phyloP scores from a whole-genome alignment of 1,140 invertebrate genomes.

The Drosophila equinoxialis region DNA sequence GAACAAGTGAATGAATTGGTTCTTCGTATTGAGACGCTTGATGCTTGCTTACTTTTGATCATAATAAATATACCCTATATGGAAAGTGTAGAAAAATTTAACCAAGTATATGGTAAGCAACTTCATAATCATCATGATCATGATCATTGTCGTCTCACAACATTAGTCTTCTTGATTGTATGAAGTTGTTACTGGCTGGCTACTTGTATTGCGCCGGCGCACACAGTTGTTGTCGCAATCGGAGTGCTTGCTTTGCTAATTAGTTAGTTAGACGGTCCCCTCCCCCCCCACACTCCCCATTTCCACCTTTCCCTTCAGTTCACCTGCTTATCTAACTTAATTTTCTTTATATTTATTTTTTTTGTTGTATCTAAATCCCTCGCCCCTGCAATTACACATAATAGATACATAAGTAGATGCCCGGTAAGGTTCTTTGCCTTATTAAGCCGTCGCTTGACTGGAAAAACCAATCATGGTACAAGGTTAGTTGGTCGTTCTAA shows the following conservation, averaged over 20 bases:
- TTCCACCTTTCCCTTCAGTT: background rate
- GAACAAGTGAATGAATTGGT: no score
- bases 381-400: conserved; percentile 45
- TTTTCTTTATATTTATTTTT: conserved; percentile 16
- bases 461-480: conserved; percentile 66
- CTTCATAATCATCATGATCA: conserved; percentile 9
- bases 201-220: conserved; percentile 20
- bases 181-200: conserved; percentile 34
- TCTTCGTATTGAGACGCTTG: no score
- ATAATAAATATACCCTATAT: no score
- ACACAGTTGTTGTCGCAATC: conserved; percentile 53
- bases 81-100: background rate
- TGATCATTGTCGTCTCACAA: conserved; percentile 60
- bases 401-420: conserved; percentile 37
- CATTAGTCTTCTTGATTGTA: conserved; percentile 62
- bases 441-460: conserved; percentile 59
- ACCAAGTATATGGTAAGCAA: conserved; percentile 4
- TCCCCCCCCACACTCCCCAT: background rate
- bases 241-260: conserved; percentile 63
- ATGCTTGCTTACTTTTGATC: no score
- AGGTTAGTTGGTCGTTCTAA: conserved; percentile 74
- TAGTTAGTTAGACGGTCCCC: conserved; percentile 40
- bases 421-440: conserved; percentile 74
- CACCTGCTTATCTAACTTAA: conserved; percentile 60
- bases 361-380: background rate